Conservation (phyloP, 1,140 invertebrate species). For the Caligus rogercresseyi region DNA sequence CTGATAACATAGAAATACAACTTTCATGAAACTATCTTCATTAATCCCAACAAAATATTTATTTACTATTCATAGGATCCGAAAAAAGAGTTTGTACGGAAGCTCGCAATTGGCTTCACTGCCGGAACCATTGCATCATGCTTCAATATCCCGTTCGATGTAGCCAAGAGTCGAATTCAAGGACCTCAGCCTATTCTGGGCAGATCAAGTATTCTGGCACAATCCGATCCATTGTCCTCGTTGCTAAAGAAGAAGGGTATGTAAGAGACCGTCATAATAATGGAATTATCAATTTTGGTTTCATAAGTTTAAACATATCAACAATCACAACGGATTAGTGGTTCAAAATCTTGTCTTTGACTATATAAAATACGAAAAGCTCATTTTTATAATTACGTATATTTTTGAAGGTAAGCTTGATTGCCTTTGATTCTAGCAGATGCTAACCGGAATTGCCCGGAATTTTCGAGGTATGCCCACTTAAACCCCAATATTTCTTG, state of each 20-base stretch:
- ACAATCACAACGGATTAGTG: neutral
- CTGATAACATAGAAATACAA: no score
- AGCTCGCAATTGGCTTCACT: slow-evolving; percentile 58
- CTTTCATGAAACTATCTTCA: no score
- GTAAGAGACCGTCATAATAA: no score
- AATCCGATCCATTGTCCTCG: slow-evolving; percentile 46
- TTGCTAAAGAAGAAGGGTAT: slow-evolving; percentile 74
- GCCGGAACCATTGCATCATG: slow-evolving; percentile 64
- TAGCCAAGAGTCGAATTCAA: slow-evolving; percentile 84
- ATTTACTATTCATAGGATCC: slow-evolving; percentile 39
- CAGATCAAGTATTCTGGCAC: slow-evolving; percentile 58
- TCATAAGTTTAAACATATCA: neutral
- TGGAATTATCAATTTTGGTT: slow-evolving; percentile 1
- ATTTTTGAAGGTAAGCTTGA: no score
- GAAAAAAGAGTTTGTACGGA: slow-evolving; percentile 43
- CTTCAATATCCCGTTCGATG: slow-evolving; percentile 85
- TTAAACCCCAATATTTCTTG: no score
- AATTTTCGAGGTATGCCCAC: no score
- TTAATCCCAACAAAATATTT: slow-evolving; percentile 25
- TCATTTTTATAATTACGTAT: no score
- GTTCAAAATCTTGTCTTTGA: no score
- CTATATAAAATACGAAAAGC: no score
- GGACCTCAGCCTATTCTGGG: slow-evolving; percentile 58
- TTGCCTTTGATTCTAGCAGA: no score
- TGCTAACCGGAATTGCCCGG: no score